Evolutionary conservation across 1,140 invertebrate species (phyloP).

Genomic region (Cephus cinctus): DNA sequence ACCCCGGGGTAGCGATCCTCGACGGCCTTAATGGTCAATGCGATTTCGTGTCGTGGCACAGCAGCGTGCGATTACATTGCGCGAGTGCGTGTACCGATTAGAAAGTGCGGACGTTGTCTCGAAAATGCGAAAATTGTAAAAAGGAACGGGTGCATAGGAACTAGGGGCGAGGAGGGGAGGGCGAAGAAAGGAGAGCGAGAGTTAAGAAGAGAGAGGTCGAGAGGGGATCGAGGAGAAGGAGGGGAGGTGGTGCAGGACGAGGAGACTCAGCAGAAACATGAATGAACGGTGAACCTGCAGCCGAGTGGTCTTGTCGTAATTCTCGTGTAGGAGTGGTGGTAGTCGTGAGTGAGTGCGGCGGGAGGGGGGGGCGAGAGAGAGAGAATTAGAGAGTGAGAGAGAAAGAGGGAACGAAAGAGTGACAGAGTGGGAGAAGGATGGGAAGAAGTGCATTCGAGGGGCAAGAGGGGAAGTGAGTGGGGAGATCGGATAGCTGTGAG

Average conservation of each 20-base stretch:
- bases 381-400: neutral
- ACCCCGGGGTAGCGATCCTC: too few species aligned
- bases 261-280: slow-evolving; percentile 17
- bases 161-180: neutral
- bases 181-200: slow-evolving; percentile 1
- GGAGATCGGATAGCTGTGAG: slow-evolving; percentile 17
- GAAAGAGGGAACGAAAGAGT: slow-evolving; percentile 4
- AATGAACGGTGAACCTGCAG: slow-evolving; percentile 19
- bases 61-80: too few species aligned
- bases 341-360: neutral
- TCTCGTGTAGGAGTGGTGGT: too few species aligned
- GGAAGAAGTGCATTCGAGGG: slow-evolving; percentile 13
- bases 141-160: too few species aligned
- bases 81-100: too few species aligned
- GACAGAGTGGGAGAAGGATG: neutral
- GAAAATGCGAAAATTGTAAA: too few species aligned
- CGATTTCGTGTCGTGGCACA: too few species aligned
- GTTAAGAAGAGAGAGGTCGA: slow-evolving; percentile 10
- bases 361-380: slow-evolving; percentile 2
- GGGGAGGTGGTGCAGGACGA: slow-evolving; percentile 7
- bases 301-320: slow-evolving; percentile 1
- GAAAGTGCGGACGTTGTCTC: too few species aligned
- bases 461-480: slow-evolving; percentile 16
- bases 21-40: too few species aligned
- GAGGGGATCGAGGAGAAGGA: neutral